Conservation (phyloP, 1,140 invertebrate genomes). For the Dryas iulia region DNA sequence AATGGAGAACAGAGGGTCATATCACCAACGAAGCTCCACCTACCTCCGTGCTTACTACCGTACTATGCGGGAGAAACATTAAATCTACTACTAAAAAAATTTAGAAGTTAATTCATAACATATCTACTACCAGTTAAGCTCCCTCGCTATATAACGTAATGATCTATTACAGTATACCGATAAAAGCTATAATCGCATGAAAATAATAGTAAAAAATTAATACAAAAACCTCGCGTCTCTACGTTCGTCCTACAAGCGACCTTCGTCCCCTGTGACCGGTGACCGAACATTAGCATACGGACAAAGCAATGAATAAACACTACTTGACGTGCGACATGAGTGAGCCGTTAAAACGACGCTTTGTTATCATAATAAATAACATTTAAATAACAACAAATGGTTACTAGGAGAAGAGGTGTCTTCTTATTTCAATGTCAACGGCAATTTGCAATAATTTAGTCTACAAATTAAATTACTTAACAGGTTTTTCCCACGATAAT, state of each 20-base stretch:
- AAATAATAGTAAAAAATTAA: neutral
- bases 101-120: neutral
- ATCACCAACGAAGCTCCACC: too few species aligned
- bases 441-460: neutral
- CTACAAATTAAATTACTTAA: neutral
- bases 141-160: neutral
- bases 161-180: neutral
- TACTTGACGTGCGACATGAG: slow-evolving; percentile 61
- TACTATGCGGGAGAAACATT: too few species aligned
- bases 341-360: slow-evolving; percentile 51
- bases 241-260: slow-evolving; percentile 68
- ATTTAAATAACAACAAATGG: neutral
- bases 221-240: slow-evolving; percentile 6
- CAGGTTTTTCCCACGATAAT: neutral
- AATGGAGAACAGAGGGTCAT: too few species aligned
- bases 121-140: neutral
- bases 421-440: neutral
- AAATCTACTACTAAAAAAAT: too few species aligned
- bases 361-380: neutral
- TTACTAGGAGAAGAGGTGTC: neutral
- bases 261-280: slow-evolving; percentile 69
- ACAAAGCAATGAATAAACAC: slow-evolving; percentile 72
- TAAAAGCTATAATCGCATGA: neutral
- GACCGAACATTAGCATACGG: slow-evolving; percentile 66
- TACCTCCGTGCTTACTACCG: too few species aligned